Evolutionary conservation across 2,113 vertebrate species (phyloP).

Genomic region (Muntiacus muntjak): DNA sequence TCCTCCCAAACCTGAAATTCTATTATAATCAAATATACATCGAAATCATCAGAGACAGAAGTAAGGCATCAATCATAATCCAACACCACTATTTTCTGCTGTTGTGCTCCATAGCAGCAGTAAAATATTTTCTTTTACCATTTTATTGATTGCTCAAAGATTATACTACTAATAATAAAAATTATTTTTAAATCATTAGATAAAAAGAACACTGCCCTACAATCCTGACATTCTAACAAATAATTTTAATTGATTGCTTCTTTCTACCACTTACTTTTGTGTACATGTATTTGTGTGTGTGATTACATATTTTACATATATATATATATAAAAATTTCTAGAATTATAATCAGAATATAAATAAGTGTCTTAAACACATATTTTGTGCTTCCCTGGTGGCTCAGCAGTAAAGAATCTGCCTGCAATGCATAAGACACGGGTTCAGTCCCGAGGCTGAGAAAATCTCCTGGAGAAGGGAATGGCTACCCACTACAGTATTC

Average conservation of each 20-base stretch:
- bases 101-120: not conserved
- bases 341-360: not conserved
- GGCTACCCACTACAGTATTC: not conserved
- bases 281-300: not conserved
- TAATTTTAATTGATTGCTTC: not conserved
- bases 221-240: not conserved
- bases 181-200: not conserved
- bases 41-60: conserved; percentile 8
- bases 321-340: not conserved
- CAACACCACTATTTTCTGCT: not conserved
- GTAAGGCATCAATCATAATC: not conserved
- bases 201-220: conserved; percentile 66
- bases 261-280: not conserved
- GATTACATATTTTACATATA: not conserved
- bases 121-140: not conserved
- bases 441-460: not conserved
- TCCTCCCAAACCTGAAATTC: not conserved
- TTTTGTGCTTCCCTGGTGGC: not conserved
- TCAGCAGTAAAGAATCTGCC: not conserved
- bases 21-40: not conserved
- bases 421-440: not conserved
- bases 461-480: not conserved
- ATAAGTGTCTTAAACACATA: not conserved
- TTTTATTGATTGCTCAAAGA: not conserved
- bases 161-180: not conserved